Base-by-base conservation (phyloP, 2,888 invertebrate genomes). In the Tipula unca region DNA sequence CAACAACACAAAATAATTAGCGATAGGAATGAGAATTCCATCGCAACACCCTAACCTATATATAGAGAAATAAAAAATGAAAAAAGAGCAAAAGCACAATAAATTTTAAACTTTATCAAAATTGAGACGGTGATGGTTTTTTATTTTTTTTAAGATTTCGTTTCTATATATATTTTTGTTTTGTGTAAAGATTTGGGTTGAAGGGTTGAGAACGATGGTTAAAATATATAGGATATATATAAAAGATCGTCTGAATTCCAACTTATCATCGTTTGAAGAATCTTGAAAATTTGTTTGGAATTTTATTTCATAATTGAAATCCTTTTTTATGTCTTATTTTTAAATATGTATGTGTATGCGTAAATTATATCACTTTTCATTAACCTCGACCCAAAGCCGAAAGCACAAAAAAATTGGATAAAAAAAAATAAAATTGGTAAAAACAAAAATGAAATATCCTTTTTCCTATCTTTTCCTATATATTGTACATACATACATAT, bases 351-450 rank as follows among this genome's bases (percentile, higher is more conserved):
- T 69, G 25, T 25, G 2, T 69, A 25, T 69, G 69, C n/a, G 69
- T 25, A 69, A 69, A 69, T 69, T 69, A 69, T 69, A 69, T 69
- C 69, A 69, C 69, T 69, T 69, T 69, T 69, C 69, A 69, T 69
- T 69, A 69, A 69, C 10, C 8, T 69, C 69, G 69, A 69, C 69
- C 69, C 69, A 10, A 69, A 69, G 25, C 69, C 69, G 10, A 69
- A 8, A 69, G 69, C 69, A 69, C 20, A 69, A 54, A 17, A 48
- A 54, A 54, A 3, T 3, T 17, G 36, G 6, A 17, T 25, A 69
- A 48, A 3, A 48, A 20, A 20, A 48, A 48, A 48, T 17, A 48
- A 25, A 25, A 10, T 69, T 69, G 69, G n/a, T n/a, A n/a, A n/a
- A n/a, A 13, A 25, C 5, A 8, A 69, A 69, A 69, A 69, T 69